Conservation (phyloP, 1,140 invertebrate species). For the Grapholita molesta region DNA sequence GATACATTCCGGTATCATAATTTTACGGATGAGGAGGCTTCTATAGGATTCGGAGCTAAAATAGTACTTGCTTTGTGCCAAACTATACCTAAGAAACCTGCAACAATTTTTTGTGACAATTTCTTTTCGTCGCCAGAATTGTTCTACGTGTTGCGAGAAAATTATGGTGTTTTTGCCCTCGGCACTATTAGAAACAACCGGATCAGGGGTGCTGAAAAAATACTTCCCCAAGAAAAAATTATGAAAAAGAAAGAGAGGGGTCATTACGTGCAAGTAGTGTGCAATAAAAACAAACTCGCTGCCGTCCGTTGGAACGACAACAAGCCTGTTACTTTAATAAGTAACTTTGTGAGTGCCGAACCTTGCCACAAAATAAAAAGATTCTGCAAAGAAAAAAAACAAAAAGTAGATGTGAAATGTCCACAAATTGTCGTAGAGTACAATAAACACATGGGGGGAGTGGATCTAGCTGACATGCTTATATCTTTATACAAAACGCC, state of each 20-base stretch:
- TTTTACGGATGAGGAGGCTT: constrained; percentile 30
- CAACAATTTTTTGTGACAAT: constrained; percentile 29
- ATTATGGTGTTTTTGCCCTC: constrained; percentile 27
- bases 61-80: constrained; percentile 30
- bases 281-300: constrained; percentile 40
- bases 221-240: constrained; percentile 34
- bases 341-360: constrained; percentile 49
- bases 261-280: constrained; percentile 23
- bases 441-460: constrained; percentile 55
- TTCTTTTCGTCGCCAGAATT: constrained; percentile 34
- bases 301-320: constrained; percentile 68
- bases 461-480: constrained; percentile 48
- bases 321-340: constrained; percentile 62
- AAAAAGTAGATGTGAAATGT: constrained; percentile 47
- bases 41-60: constrained; percentile 30
- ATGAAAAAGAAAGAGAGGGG: constrained; percentile 48
- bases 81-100: constrained; percentile 28
- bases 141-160: constrained; percentile 27
- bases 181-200: constrained; percentile 27
- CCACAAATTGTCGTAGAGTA: constrained; percentile 63
- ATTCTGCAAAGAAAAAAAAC: constrained; percentile 31
- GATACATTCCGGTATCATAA: constrained; percentile 31
- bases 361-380: constrained; percentile 42
- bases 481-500: constrained; percentile 26
- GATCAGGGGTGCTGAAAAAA: neutral